These are phyloP conservation scores for Linyphia triangularis DNA, from an alignment of 2,888 invertebrate genomes.

Conservation along the genomic window DNA sequence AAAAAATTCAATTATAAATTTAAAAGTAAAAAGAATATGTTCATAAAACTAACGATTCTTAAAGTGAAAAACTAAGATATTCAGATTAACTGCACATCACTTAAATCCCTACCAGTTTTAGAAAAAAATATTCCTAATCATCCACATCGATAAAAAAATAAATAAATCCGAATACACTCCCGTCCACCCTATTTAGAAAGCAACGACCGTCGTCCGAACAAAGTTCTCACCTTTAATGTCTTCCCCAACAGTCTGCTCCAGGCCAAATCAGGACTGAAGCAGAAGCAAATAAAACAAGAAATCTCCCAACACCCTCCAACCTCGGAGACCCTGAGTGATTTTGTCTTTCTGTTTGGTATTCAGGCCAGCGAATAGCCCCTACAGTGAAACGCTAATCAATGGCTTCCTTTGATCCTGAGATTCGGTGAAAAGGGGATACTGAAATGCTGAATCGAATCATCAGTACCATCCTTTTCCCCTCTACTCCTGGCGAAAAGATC, in stretches of 20 bases:
- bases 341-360: conserved; percentile 47
- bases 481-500: background rate
- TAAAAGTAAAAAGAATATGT: too few species aligned
- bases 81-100: too few species aligned
- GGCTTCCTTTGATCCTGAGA: conserved; percentile 45
- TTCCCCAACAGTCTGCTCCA: background rate
- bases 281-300: conserved; percentile 12
- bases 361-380: background rate
- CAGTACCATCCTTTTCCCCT: background rate
- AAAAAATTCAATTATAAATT: too few species aligned
- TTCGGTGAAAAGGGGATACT: conserved; percentile 6
- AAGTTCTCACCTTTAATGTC: conserved; percentile 3
- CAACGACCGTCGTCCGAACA: background rate
- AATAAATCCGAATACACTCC: background rate
- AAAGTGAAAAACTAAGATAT: too few species aligned
- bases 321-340: conserved; percentile 13
- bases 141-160: too few species aligned
- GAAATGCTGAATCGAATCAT: conserved; percentile 30
- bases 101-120: too few species aligned
- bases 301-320: background rate
- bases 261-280: background rate
- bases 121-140: too few species aligned
- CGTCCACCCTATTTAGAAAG: background rate
- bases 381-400: conserved; percentile 45
- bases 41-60: too few species aligned